These are phyloP conservation scores for Dendrolimus pini DNA, from an alignment of 2,888 invertebrate genomes.

Conservation along the genomic window DNA sequence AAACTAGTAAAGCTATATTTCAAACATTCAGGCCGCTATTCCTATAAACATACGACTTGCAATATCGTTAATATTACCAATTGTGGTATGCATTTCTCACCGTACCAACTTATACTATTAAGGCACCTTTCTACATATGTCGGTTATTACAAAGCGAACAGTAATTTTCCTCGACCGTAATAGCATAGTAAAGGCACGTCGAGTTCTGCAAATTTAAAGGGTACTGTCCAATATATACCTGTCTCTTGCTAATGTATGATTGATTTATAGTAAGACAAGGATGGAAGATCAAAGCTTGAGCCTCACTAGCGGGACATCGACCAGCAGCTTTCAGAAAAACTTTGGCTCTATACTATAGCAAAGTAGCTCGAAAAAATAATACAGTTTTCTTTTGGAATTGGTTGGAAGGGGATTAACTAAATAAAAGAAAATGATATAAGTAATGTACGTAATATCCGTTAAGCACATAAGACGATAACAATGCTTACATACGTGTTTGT, in stretches of 20 bases:
- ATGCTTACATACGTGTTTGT: too few relatives aligned
- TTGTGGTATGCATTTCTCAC: conserved; percentile 20
- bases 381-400: background rate
- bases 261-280: conserved; percentile 33
- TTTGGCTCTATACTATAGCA: conserved; percentile 30
- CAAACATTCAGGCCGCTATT: conserved; percentile 43
- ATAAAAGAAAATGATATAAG: too few relatives aligned
- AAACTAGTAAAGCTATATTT: conserved; percentile 38
- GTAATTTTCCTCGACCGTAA: conserved; percentile 56
- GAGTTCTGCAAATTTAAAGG: conserved; percentile 60
- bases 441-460: too few relatives aligned
- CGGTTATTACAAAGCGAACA: conserved; percentile 49
- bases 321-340: conserved; percentile 76
- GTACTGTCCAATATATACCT: conserved; percentile 24
- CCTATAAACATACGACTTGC: conserved; percentile 38
- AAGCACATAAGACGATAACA: too few relatives aligned
- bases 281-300: conserved; percentile 47
- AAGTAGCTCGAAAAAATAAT: conserved; percentile 42
- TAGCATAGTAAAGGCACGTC: conserved; percentile 59
- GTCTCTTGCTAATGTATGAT: conserved; percentile 43
- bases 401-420: too few relatives aligned
- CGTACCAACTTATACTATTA: conserved; percentile 15
- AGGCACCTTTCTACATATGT: conserved; percentile 34
- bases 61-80: conserved; percentile 34
- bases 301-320: conserved; percentile 73